Conservation (phyloP, 2,888 invertebrate species). For the Priocnemis perturbator region DNA sequence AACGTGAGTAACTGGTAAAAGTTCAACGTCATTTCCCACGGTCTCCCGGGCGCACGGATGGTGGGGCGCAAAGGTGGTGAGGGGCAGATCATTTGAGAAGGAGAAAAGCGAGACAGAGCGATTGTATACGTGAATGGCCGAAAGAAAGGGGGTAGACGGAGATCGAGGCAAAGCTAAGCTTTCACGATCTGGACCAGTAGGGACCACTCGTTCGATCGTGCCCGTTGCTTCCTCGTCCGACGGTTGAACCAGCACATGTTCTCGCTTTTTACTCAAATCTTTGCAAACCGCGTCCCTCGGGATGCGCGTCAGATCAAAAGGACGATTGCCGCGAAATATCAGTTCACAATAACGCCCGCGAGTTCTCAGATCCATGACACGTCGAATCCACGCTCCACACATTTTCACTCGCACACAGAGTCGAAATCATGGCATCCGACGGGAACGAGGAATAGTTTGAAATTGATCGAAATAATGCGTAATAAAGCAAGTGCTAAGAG, state of each 20-base stretch:
- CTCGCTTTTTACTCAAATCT: too few species aligned
- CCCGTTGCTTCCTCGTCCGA: not conserved
- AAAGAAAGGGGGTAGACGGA: conserved; percentile 32
- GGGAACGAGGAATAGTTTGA: not conserved
- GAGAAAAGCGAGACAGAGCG: conserved; percentile 38
- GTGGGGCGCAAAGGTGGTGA: conserved; percentile 44
- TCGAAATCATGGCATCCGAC: not conserved
- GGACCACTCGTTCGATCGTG: conserved; percentile 25
- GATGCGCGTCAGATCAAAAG: too few species aligned
- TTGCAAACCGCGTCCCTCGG: too few species aligned
- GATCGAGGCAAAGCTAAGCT: conserved; percentile 61
- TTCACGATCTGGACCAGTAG: conserved; percentile 56
- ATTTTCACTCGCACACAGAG: not conserved
- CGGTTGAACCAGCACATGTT: not conserved
- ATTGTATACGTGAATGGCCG: conserved; percentile 37
- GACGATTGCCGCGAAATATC: too few species aligned
- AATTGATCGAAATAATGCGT: conserved; percentile 59
- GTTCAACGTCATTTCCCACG: conserved; percentile 73
- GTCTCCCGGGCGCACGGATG: conserved; percentile 35
- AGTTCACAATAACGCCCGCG: too few species aligned
- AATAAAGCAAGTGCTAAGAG: conserved; percentile 58
- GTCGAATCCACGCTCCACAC: too few species aligned
- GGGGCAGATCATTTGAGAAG: conserved; percentile 32
- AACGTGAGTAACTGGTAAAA: conserved; percentile 63
- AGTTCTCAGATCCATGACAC: too few species aligned